These are phyloP conservation scores for Ceratosolen solmsi DNA, from an alignment of 1,140 invertebrate species.

Conservation along the genomic window DNA sequence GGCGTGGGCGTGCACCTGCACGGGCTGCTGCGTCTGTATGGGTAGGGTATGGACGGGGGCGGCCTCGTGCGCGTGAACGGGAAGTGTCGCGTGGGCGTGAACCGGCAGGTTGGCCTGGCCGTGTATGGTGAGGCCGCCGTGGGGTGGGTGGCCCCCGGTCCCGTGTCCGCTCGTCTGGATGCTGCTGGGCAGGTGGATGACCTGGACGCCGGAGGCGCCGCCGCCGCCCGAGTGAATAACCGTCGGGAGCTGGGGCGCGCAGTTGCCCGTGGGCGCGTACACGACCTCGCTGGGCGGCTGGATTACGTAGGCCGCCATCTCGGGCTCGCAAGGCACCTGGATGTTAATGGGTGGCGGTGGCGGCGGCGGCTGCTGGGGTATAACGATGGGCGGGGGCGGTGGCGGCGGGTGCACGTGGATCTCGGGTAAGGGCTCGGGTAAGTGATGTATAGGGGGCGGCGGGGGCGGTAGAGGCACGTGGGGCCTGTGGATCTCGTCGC, in stretches of 20 bases:
- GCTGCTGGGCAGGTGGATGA: background rate
- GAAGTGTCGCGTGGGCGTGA: background rate
- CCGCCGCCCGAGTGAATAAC: background rate
- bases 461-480: background rate
- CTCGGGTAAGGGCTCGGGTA: background rate
- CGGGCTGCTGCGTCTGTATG: background rate
- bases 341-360: background rate
- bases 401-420: slow-evolving; percentile 12
- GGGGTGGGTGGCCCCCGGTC: background rate
- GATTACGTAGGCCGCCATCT: slow-evolving; percentile 23
- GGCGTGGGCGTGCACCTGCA: background rate
- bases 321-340: slow-evolving; percentile 34
- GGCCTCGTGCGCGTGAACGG: background rate
- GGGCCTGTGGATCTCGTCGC: slow-evolving; percentile 23
- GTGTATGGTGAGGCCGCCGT: background rate
- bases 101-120: background rate
- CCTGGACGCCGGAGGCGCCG: background rate
- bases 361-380: background rate
- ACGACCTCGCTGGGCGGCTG: slow-evolving; percentile 24
- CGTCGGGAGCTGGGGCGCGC: slow-evolving; percentile 3
- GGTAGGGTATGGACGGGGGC: background rate
- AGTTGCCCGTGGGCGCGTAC: slow-evolving; percentile 41
- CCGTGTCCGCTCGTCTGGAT: background rate
- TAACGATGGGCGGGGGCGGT: background rate
- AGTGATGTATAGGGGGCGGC: background rate